These are phyloP conservation scores for Atractosteus spatula DNA, from an alignment of 2,113 vertebrate genomes.

Conservation along the genomic window DNA sequence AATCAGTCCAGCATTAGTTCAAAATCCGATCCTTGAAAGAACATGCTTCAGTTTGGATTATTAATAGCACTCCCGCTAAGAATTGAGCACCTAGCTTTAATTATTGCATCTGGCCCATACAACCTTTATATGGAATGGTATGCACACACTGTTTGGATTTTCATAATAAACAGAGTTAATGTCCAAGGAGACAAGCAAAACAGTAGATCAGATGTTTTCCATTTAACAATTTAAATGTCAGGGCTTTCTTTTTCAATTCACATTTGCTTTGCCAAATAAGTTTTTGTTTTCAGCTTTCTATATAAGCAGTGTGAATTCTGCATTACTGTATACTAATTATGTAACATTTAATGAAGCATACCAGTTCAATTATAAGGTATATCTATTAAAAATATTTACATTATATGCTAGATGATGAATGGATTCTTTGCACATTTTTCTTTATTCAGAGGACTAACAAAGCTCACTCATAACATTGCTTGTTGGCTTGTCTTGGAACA, in stretches of 20 bases:
- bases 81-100: constrained; percentile 32
- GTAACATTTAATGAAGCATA: no score
- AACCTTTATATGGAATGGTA: constrained; percentile 86
- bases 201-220: constrained; percentile 55
- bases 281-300: constrained; percentile 41
- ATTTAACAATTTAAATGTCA: constrained; percentile 48
- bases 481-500: no score
- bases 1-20: neutral
- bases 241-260: constrained; percentile 29
- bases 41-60: neutral
- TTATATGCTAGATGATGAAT: no score
- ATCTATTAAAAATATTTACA: no score
- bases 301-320: constrained; percentile 43
- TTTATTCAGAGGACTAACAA: no score
- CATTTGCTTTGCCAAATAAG: constrained; percentile 20
- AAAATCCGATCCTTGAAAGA: neutral
- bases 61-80: constrained; percentile 22
- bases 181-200: constrained; percentile 53
- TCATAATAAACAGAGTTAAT: constrained; percentile 57
- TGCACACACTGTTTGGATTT: constrained; percentile 56
- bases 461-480: no score
- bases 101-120: constrained; percentile 53
- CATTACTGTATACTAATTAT: no score
- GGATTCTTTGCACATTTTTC: no score
- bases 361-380: no score